Conservation (phyloP, 2,888 invertebrate species). For the Piscicola geometra region DNA sequence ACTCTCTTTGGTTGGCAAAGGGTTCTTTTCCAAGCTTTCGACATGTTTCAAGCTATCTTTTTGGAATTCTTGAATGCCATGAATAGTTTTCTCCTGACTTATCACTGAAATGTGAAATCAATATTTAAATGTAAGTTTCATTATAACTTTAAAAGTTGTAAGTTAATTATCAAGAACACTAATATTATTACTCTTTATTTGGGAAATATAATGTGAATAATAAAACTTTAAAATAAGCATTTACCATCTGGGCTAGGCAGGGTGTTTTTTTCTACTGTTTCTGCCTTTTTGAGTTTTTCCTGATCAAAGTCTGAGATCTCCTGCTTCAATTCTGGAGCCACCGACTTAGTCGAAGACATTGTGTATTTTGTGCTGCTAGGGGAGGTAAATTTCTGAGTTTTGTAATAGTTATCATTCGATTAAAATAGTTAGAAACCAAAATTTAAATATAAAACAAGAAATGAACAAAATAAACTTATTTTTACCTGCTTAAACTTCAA, state of each 20-base stretch:
- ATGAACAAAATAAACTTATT: background rate
- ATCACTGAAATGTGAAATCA: conserved; percentile 15
- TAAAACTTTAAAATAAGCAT: background rate
- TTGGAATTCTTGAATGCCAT: conserved; percentile 32
- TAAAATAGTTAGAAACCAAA: background rate
- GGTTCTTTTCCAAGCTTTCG: conserved; percentile 36
- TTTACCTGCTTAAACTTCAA: too few relatives aligned
- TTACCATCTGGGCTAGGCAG: conserved; percentile 27
- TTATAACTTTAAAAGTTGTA: too few relatives aligned
- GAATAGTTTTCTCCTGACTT: conserved; percentile 29
- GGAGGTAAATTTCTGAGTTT: background rate
- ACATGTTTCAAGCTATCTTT: conserved; percentile 28
- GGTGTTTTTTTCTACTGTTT: conserved; percentile 23
- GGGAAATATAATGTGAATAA: background rate
- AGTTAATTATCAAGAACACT: too few relatives aligned
- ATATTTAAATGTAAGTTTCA: background rate
- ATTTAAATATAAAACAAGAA: background rate
- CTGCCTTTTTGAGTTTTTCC: conserved; percentile 18
- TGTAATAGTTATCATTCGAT: background rate
- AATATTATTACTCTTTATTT: background rate
- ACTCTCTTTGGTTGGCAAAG: conserved; percentile 33
- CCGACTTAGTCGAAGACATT: conserved; percentile 10
- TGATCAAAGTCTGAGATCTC: conserved; percentile 19
- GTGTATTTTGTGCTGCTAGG: background rate
- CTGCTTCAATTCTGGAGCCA: conserved; percentile 15